A percentile compares a stretch with the other conserved stretches of the same genome.
These are phyloP conservation scores for Clarias batrachus DNA, from an alignment of 2,113 vertebrate species.

Conservation along the genomic window DNA sequence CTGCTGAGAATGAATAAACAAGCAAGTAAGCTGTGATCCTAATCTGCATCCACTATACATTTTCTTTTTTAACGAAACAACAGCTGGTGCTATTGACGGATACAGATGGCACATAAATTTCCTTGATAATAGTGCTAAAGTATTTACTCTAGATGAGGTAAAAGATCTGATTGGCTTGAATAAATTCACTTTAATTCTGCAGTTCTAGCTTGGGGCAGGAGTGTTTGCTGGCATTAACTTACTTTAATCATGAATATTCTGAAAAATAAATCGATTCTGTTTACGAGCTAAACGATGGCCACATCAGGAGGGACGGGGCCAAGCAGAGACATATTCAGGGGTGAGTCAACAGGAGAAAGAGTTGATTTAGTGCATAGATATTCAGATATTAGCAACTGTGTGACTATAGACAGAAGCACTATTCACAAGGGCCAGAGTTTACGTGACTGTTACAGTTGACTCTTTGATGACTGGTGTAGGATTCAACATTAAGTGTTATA, in stretches of 20 bases:
- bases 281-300: background rate
- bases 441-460: background rate
- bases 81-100: constrained; percentile 19
- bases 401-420: background rate
- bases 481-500: too few relatives aligned
- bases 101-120: constrained; percentile 25
- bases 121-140: background rate
- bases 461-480: too few relatives aligned
- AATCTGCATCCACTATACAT: constrained; percentile 1
- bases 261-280: background rate
- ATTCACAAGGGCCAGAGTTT: background rate
- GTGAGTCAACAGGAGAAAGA: background rate
- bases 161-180: background rate
- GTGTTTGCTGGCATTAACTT: background rate
- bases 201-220: background rate
- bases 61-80: constrained; percentile 13
- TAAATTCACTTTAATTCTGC: background rate
- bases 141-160: constrained; percentile 16
- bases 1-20: background rate
- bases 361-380: background rate
- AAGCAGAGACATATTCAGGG: background rate
- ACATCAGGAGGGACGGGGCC: background rate
- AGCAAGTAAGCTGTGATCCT: background rate
- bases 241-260: background rate
- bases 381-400: background rate